These are phyloP conservation scores for Leucania comma DNA, from an alignment of 2,888 invertebrate species.

Conservation along the genomic window DNA sequence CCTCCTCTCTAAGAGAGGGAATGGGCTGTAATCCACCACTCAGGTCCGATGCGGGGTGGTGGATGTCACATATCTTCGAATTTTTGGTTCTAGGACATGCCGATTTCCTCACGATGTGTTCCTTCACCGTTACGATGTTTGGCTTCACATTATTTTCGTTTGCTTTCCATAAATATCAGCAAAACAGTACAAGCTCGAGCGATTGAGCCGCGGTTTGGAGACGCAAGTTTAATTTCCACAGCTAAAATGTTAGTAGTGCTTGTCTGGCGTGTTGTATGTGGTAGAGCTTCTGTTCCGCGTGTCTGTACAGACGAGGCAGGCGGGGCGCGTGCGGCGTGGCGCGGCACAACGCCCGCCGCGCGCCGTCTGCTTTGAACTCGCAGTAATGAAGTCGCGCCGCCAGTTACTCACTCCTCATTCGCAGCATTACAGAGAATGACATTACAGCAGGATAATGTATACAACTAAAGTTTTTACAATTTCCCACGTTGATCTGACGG, in stretches of 20 bases:
- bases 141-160: too few species aligned
- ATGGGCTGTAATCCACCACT: too few species aligned
- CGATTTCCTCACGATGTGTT: too few species aligned
- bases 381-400: conserved; percentile 5
- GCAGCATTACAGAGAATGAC: neutral
- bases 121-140: too few species aligned
- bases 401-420: neutral
- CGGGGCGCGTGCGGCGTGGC: neutral
- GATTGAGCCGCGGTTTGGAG: neutral
- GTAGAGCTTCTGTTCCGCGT: neutral
- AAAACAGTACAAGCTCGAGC: neutral
- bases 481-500: too few species aligned
- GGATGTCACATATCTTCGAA: too few species aligned
- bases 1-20: too few species aligned
- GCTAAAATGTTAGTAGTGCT: neutral
- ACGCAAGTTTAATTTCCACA: neutral
- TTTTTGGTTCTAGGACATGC: too few species aligned
- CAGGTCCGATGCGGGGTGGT: too few species aligned
- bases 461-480: neutral
- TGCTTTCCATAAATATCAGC: neutral
- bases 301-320: neutral
- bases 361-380: conserved; percentile 10
- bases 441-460: neutral
- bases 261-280: neutral
- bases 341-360: neutral